These are phyloP conservation scores for Elachura formosa DNA, from an alignment of 2,113 vertebrate species.

Conservation along the genomic window DNA sequence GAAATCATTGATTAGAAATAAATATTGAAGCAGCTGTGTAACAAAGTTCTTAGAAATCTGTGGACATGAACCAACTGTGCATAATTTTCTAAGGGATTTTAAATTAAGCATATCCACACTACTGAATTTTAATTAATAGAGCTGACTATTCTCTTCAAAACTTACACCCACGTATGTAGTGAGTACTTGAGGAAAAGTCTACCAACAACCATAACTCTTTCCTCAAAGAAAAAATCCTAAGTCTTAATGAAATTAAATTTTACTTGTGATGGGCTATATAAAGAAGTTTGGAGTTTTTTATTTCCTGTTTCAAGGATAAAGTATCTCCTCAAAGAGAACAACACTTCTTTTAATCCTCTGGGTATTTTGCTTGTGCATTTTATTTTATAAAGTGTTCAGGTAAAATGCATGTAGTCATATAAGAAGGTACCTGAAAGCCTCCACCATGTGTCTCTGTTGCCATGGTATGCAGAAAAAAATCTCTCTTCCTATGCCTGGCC, in stretches of 20 bases:
- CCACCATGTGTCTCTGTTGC: not conserved
- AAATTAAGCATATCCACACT: conserved; percentile 15
- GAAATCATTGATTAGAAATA: conserved; percentile 10
- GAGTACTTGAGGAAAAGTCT: not conserved
- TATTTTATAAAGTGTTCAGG: accelerated
- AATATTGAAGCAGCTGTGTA: conserved; percentile 42
- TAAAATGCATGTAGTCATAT: not conserved
- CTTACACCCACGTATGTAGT: not conserved
- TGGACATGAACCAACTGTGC: conserved; percentile 18
- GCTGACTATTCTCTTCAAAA: not conserved
- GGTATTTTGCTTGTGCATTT: not conserved
- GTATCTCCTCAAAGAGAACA: not conserved
- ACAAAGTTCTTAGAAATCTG: conserved; percentile 48
- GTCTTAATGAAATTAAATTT: not conserved
- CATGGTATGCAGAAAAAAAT: not conserved
- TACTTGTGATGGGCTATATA: not conserved
- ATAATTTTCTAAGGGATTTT: conserved; percentile 37
- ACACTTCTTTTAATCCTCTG: not conserved
- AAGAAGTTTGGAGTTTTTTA: not conserved
- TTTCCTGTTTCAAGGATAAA: not conserved
- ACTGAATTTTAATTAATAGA: conserved; percentile 58
- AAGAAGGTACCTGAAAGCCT: not conserved
- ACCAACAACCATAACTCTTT: not conserved
- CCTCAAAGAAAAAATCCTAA: not conserved
- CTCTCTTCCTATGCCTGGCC: not conserved